Conservation (phyloP, 2,888 invertebrate species). For the Limnephilus marmoratus region DNA sequence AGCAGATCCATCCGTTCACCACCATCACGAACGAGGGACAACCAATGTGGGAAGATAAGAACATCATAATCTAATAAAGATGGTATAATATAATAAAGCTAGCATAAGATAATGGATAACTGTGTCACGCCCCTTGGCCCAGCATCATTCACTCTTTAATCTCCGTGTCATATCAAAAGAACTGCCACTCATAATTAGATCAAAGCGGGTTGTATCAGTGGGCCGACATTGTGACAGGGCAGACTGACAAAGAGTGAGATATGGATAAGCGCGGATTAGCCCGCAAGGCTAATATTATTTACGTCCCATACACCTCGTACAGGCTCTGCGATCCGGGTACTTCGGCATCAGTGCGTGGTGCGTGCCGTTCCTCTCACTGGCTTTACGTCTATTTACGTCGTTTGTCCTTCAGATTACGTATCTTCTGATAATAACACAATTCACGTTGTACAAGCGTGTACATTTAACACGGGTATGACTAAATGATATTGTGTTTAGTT, state of each 20-base stretch:
- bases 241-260: slow-evolving; percentile 50
- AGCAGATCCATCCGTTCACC: not conserved
- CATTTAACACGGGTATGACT: not conserved
- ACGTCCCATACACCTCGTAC: not conserved
- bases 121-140: slow-evolving; percentile 51
- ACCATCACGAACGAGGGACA: not conserved
- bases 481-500: not conserved
- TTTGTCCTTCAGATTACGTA: not conserved
- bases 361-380: not conserved
- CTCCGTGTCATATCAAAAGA: slow-evolving; percentile 61
- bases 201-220: slow-evolving; percentile 54
- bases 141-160: slow-evolving; percentile 58
- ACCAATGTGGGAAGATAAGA: not conserved
- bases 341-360: not conserved
- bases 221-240: slow-evolving; percentile 39
- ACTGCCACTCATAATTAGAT: slow-evolving; percentile 65
- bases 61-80: not conserved
- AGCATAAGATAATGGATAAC: slow-evolving; percentile 23
- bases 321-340: not conserved
- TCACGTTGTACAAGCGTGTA: not conserved
- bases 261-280: slow-evolving; percentile 48
- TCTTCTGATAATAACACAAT: not conserved
- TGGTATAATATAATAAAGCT: not conserved
- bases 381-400: not conserved
- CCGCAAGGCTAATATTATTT: slow-evolving; percentile 35